Base-by-base conservation (phyloP, 2,113 vertebrate genomes). In the Dasyprocta punctata region DNA sequence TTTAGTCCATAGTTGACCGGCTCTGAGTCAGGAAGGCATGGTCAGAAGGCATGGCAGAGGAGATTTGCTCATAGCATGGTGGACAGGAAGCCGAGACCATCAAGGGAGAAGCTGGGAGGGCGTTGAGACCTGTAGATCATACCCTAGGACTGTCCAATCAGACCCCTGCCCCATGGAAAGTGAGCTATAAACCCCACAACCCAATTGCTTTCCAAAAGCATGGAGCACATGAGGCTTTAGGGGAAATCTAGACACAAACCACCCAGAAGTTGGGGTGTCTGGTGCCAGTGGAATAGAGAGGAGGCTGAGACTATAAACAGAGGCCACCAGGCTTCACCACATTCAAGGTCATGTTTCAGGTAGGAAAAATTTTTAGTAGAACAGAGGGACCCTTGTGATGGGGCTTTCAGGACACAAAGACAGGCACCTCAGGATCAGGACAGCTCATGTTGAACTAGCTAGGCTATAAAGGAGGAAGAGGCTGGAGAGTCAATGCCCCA, bases 351-450 rank as follows among this genome's bases (percentile, higher is more conserved):
- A 22, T 54, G 17, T 44, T 56, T 71, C 44, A 2, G 1, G 13
- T 33, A 3, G 33, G 26, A n/a, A 80, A 19, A 61, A 26, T 13
- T 63, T 38, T 54, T 20, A 8, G 20, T 28, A 49, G 38, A 73
- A 19, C 0, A 67, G 22, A 86, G 56, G 24, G 26, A 1, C 4
- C 33, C 47, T 3, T 2, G 1, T 44, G 30, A 1, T 7, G 22
- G 2, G 54, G 7, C 36, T 11, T 75, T 60, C 38, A 89, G 17
- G 5, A 11, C 11, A 58, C 5, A 41, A 12, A 4, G 17, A n/a
- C 30, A 75, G 14, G 3, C 3, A 1, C 12, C 24, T 24, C 20
- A 1, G 30, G 2, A 52, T 30, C 49, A 36, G 71, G 22, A 73
- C 22, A 36, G 13, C 82, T 24, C 44, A 20, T 33, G 6, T 2